These are phyloP conservation scores for Luscinia megarhynchos DNA, from an alignment of 2,797 vertebrate genomes.

Conservation along the genomic window DNA sequence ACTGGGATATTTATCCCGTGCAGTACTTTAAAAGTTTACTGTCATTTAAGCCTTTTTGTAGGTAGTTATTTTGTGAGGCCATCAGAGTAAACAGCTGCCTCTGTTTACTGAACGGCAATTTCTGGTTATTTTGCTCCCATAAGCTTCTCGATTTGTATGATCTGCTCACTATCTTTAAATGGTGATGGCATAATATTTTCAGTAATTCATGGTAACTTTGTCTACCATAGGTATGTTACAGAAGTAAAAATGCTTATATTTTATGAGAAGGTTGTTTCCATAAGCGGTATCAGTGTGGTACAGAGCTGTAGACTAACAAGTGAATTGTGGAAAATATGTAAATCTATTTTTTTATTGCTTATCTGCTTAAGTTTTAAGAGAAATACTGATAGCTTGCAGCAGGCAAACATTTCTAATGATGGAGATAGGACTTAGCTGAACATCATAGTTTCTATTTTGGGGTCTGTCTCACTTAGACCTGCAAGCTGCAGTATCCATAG, in stretches of 20 bases:
- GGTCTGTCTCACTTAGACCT: neutral
- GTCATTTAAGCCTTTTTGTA: neutral
- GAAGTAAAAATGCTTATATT: neutral
- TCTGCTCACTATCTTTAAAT: neutral
- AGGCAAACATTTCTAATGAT: neutral
- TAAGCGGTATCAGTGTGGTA: neutral
- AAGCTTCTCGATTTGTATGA: neutral
- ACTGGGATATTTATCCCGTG: neutral
- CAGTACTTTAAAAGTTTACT: neutral
- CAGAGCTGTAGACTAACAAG: neutral
- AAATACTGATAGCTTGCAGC: neutral
- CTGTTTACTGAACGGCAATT: neutral
- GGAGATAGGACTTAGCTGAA: neutral
- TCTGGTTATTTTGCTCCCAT: neutral
- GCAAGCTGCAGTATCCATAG: slow-evolving; percentile 43
- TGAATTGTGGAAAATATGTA: neutral
- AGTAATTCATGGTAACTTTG: neutral
- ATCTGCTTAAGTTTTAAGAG: neutral
- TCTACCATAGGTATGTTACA: neutral
- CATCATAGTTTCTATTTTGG: slow-evolving; percentile 18
- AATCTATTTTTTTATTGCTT: neutral
- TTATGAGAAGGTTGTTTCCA: neutral
- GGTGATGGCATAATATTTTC: neutral
- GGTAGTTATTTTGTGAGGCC: neutral
- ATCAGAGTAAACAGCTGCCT: neutral